Base-by-base conservation (phyloP, 1,140 invertebrate genomes). In the Drosophila arawakana region DNA sequence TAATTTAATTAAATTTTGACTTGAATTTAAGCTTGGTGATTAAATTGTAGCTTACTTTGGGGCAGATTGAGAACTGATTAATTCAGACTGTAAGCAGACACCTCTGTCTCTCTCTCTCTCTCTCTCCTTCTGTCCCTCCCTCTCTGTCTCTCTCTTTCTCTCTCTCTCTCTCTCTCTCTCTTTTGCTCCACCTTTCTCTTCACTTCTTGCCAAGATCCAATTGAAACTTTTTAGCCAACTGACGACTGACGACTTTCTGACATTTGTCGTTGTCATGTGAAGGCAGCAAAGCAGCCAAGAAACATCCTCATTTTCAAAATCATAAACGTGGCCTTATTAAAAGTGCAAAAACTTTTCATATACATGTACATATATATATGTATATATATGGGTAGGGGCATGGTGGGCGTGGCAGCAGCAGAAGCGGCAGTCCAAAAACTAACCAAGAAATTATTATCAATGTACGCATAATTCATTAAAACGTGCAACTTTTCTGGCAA, bases 381-480 rank as follows among this genome's bases (percentile, higher is more conserved):
- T 35, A 10, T 30, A 15, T 6, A 25, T 11, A 3, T 18, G 49
- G 10, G 30, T 8, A 15, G 41, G 13, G 3, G 35, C 10, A 7
- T 8, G n/a, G 21, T 25, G 62, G 52, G 37, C 43, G 25, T 15
- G 30, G 43, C 59, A 50, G 25, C 13, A 8, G 57, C 7, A 7
- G n/a, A n/a, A n/a, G 15, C 15, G 15, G n/a, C 25, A 30, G 43
- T 43, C 49, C 47, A 13, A 54, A 71, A 86, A 80, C 83, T 86
- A 81, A 88, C 82, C 76, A 77, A 79, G 76, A 86, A 88, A 86
- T 86, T 86, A 86, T 86, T 86, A 86, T 86, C 83, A 86, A 88
- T 86, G 83, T 88, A 83, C 83, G 83, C 83, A 86, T 86, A 88
- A 88, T 86, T 86, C 80, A 86, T 86, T 86, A 86, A 86, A 86